Evolutionary conservation across 2,888 invertebrate species (phyloP).

Genomic region (Linyphia triangularis): DNA sequence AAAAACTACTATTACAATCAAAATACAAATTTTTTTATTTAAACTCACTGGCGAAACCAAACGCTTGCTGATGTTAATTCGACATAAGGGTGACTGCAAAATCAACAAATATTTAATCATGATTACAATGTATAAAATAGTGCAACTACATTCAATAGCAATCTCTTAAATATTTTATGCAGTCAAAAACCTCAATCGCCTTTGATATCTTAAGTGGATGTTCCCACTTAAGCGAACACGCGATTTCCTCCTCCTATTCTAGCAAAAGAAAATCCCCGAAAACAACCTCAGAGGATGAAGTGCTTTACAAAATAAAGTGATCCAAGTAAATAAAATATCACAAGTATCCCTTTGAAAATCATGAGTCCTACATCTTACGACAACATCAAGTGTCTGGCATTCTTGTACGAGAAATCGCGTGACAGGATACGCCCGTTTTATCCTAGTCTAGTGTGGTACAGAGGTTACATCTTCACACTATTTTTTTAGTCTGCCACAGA

Average conservation of each 20-base stretch:
- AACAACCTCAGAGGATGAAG: not conserved
- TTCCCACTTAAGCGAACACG: not conserved
- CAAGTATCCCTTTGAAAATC: not conserved
- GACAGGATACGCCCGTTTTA: not conserved
- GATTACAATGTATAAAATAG: too few species aligned
- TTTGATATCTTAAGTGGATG: not conserved
- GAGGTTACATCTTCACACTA: constrained; percentile 35
- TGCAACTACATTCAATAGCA: too few species aligned
- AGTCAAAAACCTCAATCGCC: too few species aligned
- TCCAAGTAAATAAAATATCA: not conserved
- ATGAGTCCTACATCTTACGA: not conserved
- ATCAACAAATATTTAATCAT: too few species aligned
- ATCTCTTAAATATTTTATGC: too few species aligned
- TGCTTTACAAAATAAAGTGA: constrained; percentile 5
- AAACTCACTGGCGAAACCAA: too few species aligned
- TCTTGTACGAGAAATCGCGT: constrained; percentile 20
- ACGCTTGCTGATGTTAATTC: too few species aligned
- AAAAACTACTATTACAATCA: too few species aligned
- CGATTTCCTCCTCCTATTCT: not conserved
- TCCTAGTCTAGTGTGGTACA: constrained; percentile 17
- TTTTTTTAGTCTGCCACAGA: not conserved
- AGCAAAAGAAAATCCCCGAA: not conserved
- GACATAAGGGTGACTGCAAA: too few species aligned
- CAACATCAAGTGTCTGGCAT: constrained; percentile 6
- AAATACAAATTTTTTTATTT: too few species aligned